Conservation (phyloP, 2,888 invertebrate species). For the Zygaena filipendulae region DNA sequence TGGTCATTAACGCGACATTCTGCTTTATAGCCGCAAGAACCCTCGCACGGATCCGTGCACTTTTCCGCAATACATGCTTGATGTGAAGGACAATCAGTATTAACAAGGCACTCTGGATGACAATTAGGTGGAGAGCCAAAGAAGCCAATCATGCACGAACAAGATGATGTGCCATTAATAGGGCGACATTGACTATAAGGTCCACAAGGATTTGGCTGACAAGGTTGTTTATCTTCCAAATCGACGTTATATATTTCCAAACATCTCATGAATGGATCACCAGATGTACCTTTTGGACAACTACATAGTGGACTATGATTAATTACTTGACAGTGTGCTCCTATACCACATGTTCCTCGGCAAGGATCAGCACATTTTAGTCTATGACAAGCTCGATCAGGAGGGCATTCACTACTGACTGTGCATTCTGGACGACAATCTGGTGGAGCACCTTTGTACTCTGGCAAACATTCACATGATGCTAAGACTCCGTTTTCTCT, state of each 20-base stretch:
- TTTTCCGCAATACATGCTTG: constrained; percentile 85
- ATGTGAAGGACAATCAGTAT: constrained; percentile 82
- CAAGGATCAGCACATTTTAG: constrained; percentile 86
- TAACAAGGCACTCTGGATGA: constrained; percentile 85
- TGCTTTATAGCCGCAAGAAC: constrained; percentile 82
- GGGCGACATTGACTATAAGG: constrained; percentile 82
- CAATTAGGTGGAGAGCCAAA: constrained; percentile 85
- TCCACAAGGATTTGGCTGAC: constrained; percentile 83
- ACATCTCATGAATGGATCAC: constrained; percentile 74
- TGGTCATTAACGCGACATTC: constrained; percentile 84
- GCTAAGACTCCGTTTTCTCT: constrained; percentile 78
- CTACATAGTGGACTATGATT: constrained; percentile 85
- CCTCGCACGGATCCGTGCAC: constrained; percentile 84
- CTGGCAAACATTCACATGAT: constrained; percentile 77
- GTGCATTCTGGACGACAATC: constrained; percentile 82
- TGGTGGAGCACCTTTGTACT: constrained; percentile 76
- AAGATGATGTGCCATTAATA: constrained; percentile 77
- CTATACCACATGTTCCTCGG: constrained; percentile 76
- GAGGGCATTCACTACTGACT: constrained; percentile 80
- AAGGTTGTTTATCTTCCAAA: constrained; percentile 63
- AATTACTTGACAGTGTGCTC: constrained; percentile 78
- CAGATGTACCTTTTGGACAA: constrained; percentile 73
- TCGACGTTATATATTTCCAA: constrained; percentile 30
- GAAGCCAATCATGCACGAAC: constrained; percentile 79
- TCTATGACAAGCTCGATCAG: constrained; percentile 79